Evolutionary conservation across 1,140 invertebrate species (phyloP), one percentile per base, ranked within the genome.

Genomic region (Mercenaria mercenaria): DNA sequence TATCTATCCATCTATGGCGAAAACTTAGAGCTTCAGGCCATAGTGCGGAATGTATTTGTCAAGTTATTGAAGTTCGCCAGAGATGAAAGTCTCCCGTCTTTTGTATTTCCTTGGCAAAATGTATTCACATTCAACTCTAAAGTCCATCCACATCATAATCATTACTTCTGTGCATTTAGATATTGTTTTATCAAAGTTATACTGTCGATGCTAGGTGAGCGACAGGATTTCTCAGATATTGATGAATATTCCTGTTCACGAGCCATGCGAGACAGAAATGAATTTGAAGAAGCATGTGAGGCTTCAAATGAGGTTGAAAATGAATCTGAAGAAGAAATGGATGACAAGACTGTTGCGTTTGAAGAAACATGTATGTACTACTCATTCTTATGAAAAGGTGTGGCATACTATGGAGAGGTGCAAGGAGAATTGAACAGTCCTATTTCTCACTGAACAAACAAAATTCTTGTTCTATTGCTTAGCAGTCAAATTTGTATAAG

Each of bases 91-190:
- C 39, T 76, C 1, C 37, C 72, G 26, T 18, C 72, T 10, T 76
- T 76, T 76, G 72, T 76, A 29, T 37, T 76, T 76, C 72, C 72
- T 1, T 76, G 72, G 72, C 72, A 76, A 43, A 76, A 76, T 29
- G 72, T 76, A 29, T 76, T 76, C 23, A 76, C 72, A n/a, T 76
- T 76, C 39, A 76, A 76, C 26, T 41, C 43, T 1, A 76, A 76
- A 2, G 43, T 76, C 23, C 18, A 2, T 43, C 72, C 72, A 41
- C 34, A n/a, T 41, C 34, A 76, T 26, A 76, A 76, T n/a, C 72
- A 76, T 43, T 76, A 23, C 23, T 76, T 76, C 20, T 76, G 72
- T 41, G 37, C 72, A 39, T 20, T 76, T 2, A 13, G 72, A 43
- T 41, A 39, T 37, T 2, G 2, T 8, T 76, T 76, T 20, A 50